These are phyloP conservation scores for Tichodroma muraria DNA, from an alignment of 2,113 vertebrate genomes.

Conservation along the genomic window DNA sequence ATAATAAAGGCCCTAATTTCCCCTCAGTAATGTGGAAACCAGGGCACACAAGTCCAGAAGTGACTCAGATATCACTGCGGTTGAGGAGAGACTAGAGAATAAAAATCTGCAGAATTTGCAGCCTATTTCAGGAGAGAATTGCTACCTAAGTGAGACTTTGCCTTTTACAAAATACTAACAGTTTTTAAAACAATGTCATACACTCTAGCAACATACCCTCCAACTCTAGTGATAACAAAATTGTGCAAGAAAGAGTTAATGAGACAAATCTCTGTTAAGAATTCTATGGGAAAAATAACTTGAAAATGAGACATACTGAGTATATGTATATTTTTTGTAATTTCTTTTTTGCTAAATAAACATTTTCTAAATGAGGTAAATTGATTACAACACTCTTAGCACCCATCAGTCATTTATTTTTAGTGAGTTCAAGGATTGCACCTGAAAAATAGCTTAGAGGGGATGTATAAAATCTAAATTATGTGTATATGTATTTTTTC, in stretches of 20 bases:
- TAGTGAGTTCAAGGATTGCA: slow-evolving; percentile 69
- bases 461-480: slow-evolving; percentile 57
- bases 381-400: slow-evolving; percentile 72
- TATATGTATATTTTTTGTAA: slow-evolving; percentile 58
- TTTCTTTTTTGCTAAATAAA: slow-evolving; percentile 66
- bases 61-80: background rate
- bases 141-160: background rate
- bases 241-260: slow-evolving; percentile 42
- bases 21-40: background rate
- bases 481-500: slow-evolving; percentile 64
- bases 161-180: background rate
- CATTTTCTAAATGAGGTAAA: slow-evolving; percentile 69
- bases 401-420: slow-evolving; percentile 72
- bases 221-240: background rate
- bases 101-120: background rate
- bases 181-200: background rate
- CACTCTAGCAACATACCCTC: background rate
- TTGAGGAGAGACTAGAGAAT: background rate
- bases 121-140: background rate
- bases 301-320: slow-evolving; percentile 42
- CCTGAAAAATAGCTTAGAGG: slow-evolving; percentile 60
- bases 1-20: background rate
- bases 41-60: background rate
- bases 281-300: slow-evolving; percentile 30
- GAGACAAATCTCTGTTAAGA: background rate